Evolutionary conservation across 2,797 vertebrate genomes (phyloP).

Genomic region (Paguma larvata): DNA sequence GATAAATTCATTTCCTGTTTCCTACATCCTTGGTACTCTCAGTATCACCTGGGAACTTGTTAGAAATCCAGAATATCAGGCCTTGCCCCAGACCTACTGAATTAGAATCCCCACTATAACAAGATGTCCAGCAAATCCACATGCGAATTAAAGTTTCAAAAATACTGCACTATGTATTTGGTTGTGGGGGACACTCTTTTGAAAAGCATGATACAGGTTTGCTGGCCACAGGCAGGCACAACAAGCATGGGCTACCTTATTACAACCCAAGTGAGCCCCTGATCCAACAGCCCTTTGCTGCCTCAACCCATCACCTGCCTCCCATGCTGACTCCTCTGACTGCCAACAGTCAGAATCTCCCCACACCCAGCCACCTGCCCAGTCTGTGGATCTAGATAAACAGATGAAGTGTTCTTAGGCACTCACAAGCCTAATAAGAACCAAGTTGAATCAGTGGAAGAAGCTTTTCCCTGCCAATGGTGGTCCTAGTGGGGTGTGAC

Average conservation of each 20-base stretch:
- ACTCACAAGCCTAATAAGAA: background rate
- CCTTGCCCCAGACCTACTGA: background rate
- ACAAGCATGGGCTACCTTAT: background rate
- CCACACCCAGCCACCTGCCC: background rate
- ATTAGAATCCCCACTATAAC: conserved; percentile 11
- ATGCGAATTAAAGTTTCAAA: background rate
- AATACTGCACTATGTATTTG: background rate
- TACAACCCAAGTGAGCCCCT: background rate
- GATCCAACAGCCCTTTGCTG: background rate
- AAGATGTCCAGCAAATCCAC: background rate
- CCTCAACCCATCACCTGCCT: background rate
- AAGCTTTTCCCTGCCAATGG: background rate
- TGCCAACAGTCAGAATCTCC: background rate
- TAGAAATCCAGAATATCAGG: conserved; percentile 27
- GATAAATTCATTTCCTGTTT: background rate
- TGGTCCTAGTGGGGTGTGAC: background rate
- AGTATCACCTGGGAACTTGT: background rate
- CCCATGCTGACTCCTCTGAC: background rate
- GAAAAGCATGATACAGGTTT: background rate
- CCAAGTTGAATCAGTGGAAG: background rate
- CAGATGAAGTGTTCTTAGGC: background rate
- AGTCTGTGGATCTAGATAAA: background rate
- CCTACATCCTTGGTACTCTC: background rate
- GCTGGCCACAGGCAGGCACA: background rate
- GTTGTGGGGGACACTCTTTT: background rate